These are phyloP conservation scores for Cataglyphis livida DNA, from an alignment of 2,888 invertebrate species.

Conservation along the genomic window DNA sequence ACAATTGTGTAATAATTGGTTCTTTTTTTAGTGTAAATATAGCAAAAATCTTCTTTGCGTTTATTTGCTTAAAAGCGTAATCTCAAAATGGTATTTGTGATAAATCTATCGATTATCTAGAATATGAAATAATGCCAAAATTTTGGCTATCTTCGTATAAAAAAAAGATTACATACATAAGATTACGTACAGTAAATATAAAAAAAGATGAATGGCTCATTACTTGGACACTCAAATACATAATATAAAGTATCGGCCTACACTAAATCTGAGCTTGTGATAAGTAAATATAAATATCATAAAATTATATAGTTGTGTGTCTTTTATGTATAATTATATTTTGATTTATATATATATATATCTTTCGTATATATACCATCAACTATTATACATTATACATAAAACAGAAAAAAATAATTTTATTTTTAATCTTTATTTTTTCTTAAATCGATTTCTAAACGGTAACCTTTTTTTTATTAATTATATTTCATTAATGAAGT, in stretches of 20 bases:
- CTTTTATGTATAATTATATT: not conserved
- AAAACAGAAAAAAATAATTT: not conserved
- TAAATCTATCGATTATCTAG: slow-evolving; percentile 35
- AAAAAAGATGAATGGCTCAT: slow-evolving; percentile 14
- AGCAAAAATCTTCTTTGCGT: slow-evolving; percentile 22
- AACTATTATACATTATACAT: not conserved
- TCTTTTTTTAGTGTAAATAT: not conserved
- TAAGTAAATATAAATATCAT: not conserved
- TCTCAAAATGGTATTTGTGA: slow-evolving; percentile 49
- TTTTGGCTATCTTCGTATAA: slow-evolving; percentile 24
- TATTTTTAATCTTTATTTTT: not conserved
- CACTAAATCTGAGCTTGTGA: not conserved
- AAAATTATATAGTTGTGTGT: not conserved
- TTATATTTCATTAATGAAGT: not conserved
- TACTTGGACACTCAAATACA: slow-evolving; percentile 4
- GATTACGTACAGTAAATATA: slow-evolving; percentile 21
- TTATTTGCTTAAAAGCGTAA: slow-evolving; percentile 45
- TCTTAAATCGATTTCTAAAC: not conserved
- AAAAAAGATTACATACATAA: slow-evolving; percentile 11
- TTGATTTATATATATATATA: not conserved
- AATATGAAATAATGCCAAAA: slow-evolving; percentile 43
- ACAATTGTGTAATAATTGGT: slow-evolving; percentile 14
- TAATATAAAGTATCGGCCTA: slow-evolving; percentile 11
- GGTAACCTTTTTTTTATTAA: not conserved
- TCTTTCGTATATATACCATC: not conserved